Evolutionary conservation across 1,140 invertebrate species (phyloP).

Genomic region (Heliconius eleuchia): DNA sequence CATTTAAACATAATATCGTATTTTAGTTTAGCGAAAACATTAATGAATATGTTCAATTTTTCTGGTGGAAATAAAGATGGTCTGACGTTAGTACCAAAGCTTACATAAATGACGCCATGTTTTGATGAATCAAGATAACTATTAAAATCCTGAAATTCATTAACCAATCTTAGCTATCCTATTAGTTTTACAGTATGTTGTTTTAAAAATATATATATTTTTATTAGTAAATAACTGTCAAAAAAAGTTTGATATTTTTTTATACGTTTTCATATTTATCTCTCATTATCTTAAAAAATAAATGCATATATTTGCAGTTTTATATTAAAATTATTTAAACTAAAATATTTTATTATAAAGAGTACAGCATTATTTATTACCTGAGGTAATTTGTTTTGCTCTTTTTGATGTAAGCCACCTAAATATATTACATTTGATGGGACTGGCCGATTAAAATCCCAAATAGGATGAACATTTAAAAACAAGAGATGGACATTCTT

Average conservation of each 20-base stretch:
- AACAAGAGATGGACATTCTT: conserved; percentile 81
- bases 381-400: conserved; percentile 57
- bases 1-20: conserved; percentile 81
- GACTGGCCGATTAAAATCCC: conserved; percentile 66
- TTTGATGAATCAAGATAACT: conserved; percentile 50
- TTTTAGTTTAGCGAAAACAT: conserved; percentile 75
- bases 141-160: background rate
- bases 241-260: no score
- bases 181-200: background rate
- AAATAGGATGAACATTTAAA: conserved; percentile 74
- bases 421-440: conserved; percentile 77
- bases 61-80: conserved; percentile 62
- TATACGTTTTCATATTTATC: no score
- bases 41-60: conserved; percentile 65
- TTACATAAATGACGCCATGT: conserved; percentile 52
- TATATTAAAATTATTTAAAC: background rate
- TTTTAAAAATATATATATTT: no score
- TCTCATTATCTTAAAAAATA: no score
- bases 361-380: conserved; percentile 30
- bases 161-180: background rate
- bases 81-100: conserved; percentile 71
- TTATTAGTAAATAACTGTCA: no score
- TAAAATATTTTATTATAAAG: background rate
- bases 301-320: conserved; percentile 19
- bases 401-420: conserved; percentile 76